Percentiles rank a stretch among this genome's conserved stretches.
These are phyloP conservation scores for Tetrao urogallus DNA, from an alignment of 2,113 vertebrate species.

Conservation along the genomic window DNA sequence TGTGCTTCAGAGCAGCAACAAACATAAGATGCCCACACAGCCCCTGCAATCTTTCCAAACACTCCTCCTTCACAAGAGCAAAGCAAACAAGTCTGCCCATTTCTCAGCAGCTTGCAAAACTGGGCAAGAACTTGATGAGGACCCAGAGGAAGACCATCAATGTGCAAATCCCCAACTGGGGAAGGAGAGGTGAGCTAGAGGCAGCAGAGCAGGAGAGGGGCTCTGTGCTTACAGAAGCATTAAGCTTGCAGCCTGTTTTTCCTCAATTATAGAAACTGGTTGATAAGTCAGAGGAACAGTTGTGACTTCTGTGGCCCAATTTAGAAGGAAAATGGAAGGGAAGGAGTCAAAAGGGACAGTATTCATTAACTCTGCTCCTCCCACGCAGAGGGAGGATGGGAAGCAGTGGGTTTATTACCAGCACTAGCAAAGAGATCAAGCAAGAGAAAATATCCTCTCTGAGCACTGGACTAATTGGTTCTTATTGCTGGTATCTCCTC, in stretches of 20 bases:
- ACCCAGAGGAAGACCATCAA: neutral
- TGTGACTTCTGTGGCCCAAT: neutral
- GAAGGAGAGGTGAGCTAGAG: neutral
- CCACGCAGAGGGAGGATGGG: neutral
- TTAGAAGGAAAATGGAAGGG: neutral
- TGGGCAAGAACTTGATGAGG: neutral
- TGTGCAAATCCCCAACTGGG: neutral
- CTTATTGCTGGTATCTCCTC: conserved; percentile 18
- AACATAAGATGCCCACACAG: neutral
- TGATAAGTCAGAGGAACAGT: neutral
- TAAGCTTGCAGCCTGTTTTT: neutral
- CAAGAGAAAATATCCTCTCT: neutral
- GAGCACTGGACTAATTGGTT: conserved; percentile 23
- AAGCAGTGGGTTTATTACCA: neutral
- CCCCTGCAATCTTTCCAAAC: neutral
- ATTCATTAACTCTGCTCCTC: conserved; percentile 22
- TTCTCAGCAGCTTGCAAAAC: neutral
- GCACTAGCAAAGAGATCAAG: neutral
- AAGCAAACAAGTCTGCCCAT: neutral
- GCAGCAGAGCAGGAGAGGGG: neutral
- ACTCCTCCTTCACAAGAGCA: neutral
- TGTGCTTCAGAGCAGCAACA: fast-evolving
- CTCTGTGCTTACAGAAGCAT: neutral
- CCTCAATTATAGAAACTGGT: neutral
- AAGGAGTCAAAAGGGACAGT: neutral